Base-by-base conservation (phyloP, 2,113 vertebrate species). In the Brachyhypopomus gauderio region DNA sequence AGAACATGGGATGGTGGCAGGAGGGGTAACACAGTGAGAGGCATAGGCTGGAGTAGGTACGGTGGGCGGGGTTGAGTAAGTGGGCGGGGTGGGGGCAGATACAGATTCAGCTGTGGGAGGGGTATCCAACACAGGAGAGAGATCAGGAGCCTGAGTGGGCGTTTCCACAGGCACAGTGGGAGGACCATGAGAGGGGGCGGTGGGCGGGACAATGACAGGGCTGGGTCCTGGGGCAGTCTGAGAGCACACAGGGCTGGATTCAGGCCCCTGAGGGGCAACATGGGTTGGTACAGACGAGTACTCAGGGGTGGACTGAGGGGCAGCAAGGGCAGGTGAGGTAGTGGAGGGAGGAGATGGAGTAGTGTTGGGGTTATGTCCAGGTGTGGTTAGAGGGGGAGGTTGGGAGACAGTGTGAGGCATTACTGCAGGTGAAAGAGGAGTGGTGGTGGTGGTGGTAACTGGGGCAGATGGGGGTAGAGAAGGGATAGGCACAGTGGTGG, bases 41-140 rank as follows among this genome's bases (percentile, higher is more conserved):
- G 84, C 72, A 0, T 58, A 20, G 20, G 55, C 45, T 48, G 38
- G n/a, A 6, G 14, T 11, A 30, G 30, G 12, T 52, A 14, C 5
- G 45, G 45, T 52, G 12, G 45, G 41, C 41, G 41, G 45, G 45
- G 45, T 52, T 14, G 45, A 14, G 45, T 14, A 3, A 52, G 11
- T 3, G 2, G 55, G 12, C 5, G 88, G 89, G 1, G 90, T 88
- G 56, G 88, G 88, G 3, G 90, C 86, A 22, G 90, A 17, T 90
- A 45, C 41, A 52, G 48, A 5, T 30, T 3, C 30, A 45, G 45
- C 45, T 2, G 38, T 11, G 25, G 71, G 71, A 56, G 71, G 71
- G 23, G 48, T 56, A 27, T 6, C 30, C 36, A 41, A 59, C n/a
- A 38, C 25, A 72, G 25, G 36, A 20, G 17, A 14, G n/a, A 41